Conservation (phyloP, 2,888 invertebrate species). For the Xestia sexstrigata region DNA sequence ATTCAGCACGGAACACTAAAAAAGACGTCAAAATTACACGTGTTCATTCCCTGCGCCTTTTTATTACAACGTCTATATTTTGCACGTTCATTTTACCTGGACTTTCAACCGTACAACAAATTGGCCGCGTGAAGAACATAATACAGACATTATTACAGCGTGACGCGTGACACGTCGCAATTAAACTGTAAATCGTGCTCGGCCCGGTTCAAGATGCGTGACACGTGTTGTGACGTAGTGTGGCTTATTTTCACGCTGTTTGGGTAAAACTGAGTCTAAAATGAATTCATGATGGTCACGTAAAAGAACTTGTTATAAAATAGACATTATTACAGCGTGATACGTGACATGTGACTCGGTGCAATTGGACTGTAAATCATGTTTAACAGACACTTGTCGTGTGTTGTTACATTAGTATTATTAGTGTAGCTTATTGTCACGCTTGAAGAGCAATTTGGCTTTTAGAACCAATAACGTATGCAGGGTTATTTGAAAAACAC, state of each 20-base stretch:
- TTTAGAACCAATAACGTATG: too few relatives aligned
- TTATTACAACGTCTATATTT: constrained; percentile 41
- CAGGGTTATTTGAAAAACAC: too few relatives aligned
- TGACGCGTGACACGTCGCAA: constrained; percentile 62
- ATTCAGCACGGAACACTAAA: constrained; percentile 23
- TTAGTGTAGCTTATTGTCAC: constrained; percentile 27
- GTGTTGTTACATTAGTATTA: constrained; percentile 7
- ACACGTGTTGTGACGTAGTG: constrained; percentile 46
- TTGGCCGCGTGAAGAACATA: constrained; percentile 47
- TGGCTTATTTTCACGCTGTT: constrained; percentile 41
- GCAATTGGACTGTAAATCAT: constrained; percentile 10
- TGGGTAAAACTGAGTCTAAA: constrained; percentile 17
- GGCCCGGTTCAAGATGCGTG: constrained; percentile 34
- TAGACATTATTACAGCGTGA: constrained; percentile 26
- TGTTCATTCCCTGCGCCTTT: constrained; percentile 23
- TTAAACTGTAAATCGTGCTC: constrained; percentile 57
- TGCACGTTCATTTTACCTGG: constrained; percentile 47
- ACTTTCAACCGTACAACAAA: constrained; percentile 51
- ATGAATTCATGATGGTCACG: constrained; percentile 25
- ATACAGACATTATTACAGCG: constrained; percentile 50
- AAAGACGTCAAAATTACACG: constrained; percentile 23
- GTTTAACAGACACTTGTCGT: background rate
- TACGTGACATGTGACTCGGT: constrained; percentile 25
- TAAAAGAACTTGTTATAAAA: constrained; percentile 20
- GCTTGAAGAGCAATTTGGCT: background rate